phyloP scores from a whole-genome alignment of 1,140 invertebrate species.

The Eriocheir sinensis region DNA sequence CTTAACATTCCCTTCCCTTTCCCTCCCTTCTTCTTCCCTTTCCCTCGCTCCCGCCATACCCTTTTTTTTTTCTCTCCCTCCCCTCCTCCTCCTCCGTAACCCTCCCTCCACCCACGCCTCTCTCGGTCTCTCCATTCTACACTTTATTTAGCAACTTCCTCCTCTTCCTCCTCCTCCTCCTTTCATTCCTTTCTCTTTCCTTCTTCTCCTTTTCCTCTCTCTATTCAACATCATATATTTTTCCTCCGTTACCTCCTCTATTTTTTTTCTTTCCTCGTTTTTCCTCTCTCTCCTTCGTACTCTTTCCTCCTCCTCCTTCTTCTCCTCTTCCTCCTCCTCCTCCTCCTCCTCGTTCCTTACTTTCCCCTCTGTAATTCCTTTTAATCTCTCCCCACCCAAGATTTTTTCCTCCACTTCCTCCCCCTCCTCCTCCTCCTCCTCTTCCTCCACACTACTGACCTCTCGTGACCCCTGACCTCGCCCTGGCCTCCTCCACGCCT shows the following conservation, averaged over 20 bases:
- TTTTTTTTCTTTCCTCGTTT: too few species aligned
- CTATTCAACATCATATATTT: too few species aligned
- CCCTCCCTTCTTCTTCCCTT: neutral
- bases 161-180: too few species aligned
- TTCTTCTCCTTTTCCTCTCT: neutral
- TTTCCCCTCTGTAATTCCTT: neutral
- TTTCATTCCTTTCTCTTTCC: neutral
- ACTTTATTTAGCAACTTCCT: too few species aligned
- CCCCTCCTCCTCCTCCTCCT: neutral
- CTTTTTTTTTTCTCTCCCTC: too few species aligned
- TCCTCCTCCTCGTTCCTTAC: too few species aligned
- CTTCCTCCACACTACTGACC: neutral
- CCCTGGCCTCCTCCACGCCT: slow-evolving; percentile 1
- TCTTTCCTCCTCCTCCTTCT: neutral
- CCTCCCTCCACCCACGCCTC: neutral
- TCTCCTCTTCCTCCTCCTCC: neutral
- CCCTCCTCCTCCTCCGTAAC: neutral
- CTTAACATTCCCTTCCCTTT: neutral
- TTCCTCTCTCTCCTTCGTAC: neutral
- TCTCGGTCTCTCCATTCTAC: neutral
- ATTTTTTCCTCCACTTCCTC: neutral
- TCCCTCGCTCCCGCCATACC: neutral
- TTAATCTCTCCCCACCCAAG: too few species aligned
- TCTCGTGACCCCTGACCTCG: neutral
- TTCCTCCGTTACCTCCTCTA: neutral